Evolutionary conservation across 2,797 vertebrate species (phyloP).

Genomic region (Premnoplex brunnescens): DNA sequence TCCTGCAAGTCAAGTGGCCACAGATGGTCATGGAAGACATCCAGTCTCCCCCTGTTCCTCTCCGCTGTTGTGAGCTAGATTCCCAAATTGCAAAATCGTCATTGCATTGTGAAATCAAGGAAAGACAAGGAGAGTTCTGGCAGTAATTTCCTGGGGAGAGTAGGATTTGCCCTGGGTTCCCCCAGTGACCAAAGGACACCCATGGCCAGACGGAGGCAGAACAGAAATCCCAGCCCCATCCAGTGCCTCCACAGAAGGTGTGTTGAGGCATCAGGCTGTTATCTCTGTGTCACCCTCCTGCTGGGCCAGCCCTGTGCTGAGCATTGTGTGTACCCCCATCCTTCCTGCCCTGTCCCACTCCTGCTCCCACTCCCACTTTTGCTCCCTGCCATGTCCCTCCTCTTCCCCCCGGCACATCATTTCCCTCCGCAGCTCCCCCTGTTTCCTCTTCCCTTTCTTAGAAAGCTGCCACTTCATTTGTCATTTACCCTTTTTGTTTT

Average conservation of each 20-base stretch:
- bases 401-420: neutral
- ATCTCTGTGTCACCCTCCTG: neutral
- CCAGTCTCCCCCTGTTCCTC: rapidly evolving
- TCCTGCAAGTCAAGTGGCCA: neutral
- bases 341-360: neutral
- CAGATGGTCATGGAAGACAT: neutral
- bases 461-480: constrained; percentile 15
- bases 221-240: neutral
- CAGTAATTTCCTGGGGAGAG: neutral
- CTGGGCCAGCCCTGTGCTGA: neutral
- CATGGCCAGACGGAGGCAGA: rapidly evolving
- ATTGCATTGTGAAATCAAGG: neutral
- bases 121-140: neutral
- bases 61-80: neutral
- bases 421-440: neutral
- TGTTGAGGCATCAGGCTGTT: neutral
- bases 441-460: neutral
- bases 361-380: neutral
- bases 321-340: rapidly evolving
- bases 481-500: neutral
- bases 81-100: rapidly evolving
- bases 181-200: neutral
- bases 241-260: rapidly evolving
- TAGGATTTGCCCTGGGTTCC: rapidly evolving
- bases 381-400: neutral